Percentiles rank a stretch among this genome's conserved stretches.
Evolutionary conservation across 64 coral and sea anemone species (phyloP).

Genomic region (Montipora sp.): DNA sequence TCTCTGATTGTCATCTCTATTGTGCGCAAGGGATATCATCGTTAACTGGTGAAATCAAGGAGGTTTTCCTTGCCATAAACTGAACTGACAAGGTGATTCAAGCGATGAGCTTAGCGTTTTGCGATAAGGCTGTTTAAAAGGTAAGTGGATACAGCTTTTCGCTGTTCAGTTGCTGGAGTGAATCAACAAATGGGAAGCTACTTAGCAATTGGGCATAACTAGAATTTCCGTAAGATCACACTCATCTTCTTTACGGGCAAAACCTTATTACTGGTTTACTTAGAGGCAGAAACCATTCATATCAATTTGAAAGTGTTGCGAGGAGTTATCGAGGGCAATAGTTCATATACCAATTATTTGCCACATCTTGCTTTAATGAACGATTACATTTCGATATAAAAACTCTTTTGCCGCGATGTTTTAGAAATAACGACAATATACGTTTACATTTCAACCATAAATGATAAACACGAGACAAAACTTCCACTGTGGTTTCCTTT

Average conservation of each 20-base stretch:
- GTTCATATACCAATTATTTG: too few species aligned
- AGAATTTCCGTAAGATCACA: too few species aligned
- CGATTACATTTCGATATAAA: too few species aligned
- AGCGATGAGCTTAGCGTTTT: conserved; percentile 7
- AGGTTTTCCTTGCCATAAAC: neutral
- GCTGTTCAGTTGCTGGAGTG: neutral
- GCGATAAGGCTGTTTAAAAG: conserved; percentile 20
- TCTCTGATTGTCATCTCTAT: too few species aligned
- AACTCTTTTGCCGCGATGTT: neutral
- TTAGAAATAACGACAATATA: neutral
- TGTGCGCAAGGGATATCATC: too few species aligned
- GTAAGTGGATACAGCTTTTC: neutral
- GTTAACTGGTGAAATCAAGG: too few species aligned
- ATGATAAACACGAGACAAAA: neutral
- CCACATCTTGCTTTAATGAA: too few species aligned
- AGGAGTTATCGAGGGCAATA: too few species aligned
- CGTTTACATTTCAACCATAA: neutral
- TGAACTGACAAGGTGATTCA: neutral
- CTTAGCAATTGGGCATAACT: too few species aligned
- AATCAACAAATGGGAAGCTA: neutral
- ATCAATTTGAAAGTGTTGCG: too few species aligned
- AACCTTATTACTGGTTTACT: neutral
- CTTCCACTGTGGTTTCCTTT: neutral
- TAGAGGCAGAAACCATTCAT: too few species aligned
- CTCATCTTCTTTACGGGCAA: neutral